phyloP scores from a whole-genome alignment of 2,113 vertebrate genomes.

The Hippocampus abdominalis region DNA sequence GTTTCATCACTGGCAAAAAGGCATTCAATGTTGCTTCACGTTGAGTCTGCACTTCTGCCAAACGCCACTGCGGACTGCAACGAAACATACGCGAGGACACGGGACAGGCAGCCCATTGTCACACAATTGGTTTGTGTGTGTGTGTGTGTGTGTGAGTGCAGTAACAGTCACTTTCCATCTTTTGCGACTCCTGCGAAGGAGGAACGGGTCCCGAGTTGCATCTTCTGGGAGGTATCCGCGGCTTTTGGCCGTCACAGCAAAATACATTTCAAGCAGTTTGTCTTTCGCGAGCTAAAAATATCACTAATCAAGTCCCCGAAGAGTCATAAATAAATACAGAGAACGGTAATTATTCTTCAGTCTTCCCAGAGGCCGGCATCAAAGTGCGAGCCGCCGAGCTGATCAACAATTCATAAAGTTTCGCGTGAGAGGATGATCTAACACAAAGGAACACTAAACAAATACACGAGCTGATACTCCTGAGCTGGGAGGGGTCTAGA shows the following conservation, averaged over 20 bases:
- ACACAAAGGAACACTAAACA: conserved; percentile 14
- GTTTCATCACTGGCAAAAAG: conserved; percentile 61
- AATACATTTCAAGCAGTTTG: conserved; percentile 26
- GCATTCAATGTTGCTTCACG: conserved; percentile 24
- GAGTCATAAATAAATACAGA: conserved; percentile 44
- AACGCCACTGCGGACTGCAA: conserved; percentile 32
- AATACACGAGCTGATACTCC: not conserved
- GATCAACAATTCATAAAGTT: conserved; percentile 11
- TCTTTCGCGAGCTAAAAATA: conserved; percentile 44
- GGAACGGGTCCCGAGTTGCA: not conserved
- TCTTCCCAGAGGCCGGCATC: conserved; percentile 31
- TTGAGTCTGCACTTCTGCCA: conserved; percentile 34
- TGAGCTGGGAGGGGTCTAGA: not conserved
- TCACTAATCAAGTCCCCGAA: conserved; percentile 55
- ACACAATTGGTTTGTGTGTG: not conserved
- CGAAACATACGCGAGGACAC: conserved; percentile 17
- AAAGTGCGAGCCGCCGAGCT: conserved; percentile 15
- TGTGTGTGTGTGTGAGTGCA: not conserved
- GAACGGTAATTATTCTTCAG: conserved; percentile 13
- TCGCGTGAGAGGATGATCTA: not conserved
- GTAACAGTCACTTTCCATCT: not conserved
- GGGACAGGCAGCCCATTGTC: not conserved
- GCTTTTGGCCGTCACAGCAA: conserved; percentile 29
- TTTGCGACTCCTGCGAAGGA: not conserved
- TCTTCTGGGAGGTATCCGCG: conserved; percentile 17